phyloP scores from a whole-genome alignment of 2,888 invertebrate genomes.

The Drosophila pegasa region DNA sequence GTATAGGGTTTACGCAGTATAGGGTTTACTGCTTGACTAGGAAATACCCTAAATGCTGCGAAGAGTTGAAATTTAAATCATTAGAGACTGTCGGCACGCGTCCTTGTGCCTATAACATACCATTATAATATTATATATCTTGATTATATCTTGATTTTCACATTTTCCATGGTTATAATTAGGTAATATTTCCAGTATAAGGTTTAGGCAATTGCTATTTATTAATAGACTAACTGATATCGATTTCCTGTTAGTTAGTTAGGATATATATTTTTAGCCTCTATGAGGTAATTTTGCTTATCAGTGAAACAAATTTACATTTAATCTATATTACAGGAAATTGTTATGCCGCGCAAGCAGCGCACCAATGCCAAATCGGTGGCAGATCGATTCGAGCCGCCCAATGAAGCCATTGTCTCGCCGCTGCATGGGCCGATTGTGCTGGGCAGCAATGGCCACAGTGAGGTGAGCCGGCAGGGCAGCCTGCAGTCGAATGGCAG shows the following conservation, averaged over 20 bases:
- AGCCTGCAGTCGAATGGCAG: slow-evolving; percentile 70
- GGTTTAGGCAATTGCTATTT: neutral
- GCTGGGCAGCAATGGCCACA: slow-evolving; percentile 61
- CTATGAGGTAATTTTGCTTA: neutral
- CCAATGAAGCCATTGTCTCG: slow-evolving; percentile 81
- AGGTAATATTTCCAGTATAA: neutral
- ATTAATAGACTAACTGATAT: neutral
- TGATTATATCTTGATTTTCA: too few relatives aligned
- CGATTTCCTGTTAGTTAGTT: neutral
- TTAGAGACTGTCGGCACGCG: too few relatives aligned
- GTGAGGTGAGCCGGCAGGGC: slow-evolving; percentile 67
- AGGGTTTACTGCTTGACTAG: too few relatives aligned
- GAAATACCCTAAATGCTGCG: too few relatives aligned
- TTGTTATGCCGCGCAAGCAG: slow-evolving; percentile 91
- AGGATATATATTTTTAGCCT: neutral
- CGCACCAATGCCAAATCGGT: slow-evolving; percentile 89
- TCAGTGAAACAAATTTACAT: neutral
- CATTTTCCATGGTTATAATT: too few relatives aligned
- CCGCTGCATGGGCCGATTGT: slow-evolving; percentile 76
- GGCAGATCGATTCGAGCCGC: slow-evolving; percentile 82
- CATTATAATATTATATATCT: too few relatives aligned
- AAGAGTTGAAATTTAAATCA: too few relatives aligned
- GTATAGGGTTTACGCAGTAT: too few relatives aligned
- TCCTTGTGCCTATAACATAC: too few relatives aligned
- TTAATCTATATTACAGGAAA: slow-evolving; percentile 87